Evolutionary conservation across 2,888 invertebrate species (phyloP).

Genomic region (Xylophagus ater): DNA sequence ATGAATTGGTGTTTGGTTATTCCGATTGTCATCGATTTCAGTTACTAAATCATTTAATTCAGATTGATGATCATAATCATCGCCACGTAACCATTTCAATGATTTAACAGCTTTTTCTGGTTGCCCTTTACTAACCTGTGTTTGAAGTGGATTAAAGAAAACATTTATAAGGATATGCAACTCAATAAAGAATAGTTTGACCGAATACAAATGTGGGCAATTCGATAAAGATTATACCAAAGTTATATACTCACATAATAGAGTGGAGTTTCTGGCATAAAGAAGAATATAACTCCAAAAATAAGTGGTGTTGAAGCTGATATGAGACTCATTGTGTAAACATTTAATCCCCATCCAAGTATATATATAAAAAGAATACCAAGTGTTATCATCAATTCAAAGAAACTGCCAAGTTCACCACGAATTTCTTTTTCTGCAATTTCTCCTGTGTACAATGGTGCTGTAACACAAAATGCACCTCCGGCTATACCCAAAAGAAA

Average conservation of each 20-base stretch:
- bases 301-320: slow-evolving; percentile 45
- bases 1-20: slow-evolving; percentile 45
- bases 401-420: slow-evolving; percentile 75
- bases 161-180: background rate
- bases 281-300: slow-evolving; percentile 58
- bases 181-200: too few relatives aligned
- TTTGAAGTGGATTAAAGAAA: slow-evolving; percentile 1
- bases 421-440: slow-evolving; percentile 73
- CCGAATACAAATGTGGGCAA: too few relatives aligned
- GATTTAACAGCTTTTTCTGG: slow-evolving; percentile 56
- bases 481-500: slow-evolving; percentile 36
- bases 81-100: slow-evolving; percentile 62
- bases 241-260: slow-evolving; percentile 45
- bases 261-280: slow-evolving; percentile 81
- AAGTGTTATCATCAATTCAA: slow-evolving; percentile 73
- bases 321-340: slow-evolving; percentile 31
- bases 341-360: slow-evolving; percentile 41
- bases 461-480: slow-evolving; percentile 72
- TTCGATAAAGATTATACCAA: too few relatives aligned
- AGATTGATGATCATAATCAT: slow-evolving; percentile 50
- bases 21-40: slow-evolving; percentile 42
- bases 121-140: slow-evolving; percentile 43
- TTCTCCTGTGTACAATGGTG: slow-evolving; percentile 77
- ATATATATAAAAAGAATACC: slow-evolving; percentile 72
- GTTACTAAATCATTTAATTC: slow-evolving; percentile 53